Evolutionary conservation across 2,888 invertebrate species (phyloP).

Genomic region (Rhingia rostrata): DNA sequence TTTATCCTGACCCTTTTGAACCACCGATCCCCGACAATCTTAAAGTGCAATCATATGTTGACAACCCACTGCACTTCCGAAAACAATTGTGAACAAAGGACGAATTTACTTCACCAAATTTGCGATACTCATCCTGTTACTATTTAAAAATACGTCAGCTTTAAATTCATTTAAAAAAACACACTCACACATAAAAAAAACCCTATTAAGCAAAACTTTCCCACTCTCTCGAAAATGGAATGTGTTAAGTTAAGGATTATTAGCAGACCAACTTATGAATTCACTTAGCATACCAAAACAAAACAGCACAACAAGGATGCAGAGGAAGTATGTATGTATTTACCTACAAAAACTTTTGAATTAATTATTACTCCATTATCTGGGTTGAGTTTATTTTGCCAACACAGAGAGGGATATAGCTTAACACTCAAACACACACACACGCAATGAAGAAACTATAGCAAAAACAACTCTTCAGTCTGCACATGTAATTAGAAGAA

Average conservation of each 20-base stretch:
- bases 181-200: neutral
- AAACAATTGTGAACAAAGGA: too few relatives aligned
- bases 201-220: neutral
- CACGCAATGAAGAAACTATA: neutral
- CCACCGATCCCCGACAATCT: too few relatives aligned
- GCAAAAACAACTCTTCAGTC: conserved; percentile 1
- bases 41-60: too few relatives aligned
- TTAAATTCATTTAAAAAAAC: neutral
- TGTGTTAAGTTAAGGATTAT: conserved; percentile 49
- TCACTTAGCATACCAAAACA: conserved; percentile 43
- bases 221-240: neutral
- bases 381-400: neutral
- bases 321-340: too few relatives aligned
- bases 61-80: too few relatives aligned
- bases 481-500: conserved; percentile 62
- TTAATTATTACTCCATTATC: conserved; percentile 62
- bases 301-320: conserved; percentile 12
- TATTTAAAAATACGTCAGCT: too few relatives aligned
- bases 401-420: neutral
- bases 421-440: neutral
- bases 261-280: conserved; percentile 65
- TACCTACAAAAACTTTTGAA: conserved; percentile 44
- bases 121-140: too few relatives aligned
- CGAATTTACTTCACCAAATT: too few relatives aligned
- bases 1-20: too few relatives aligned